Evolutionary conservation across 2,888 invertebrate species (phyloP), one percentile per base, ranked within the genome.

Genomic region (Tinea semifulvella): DNA sequence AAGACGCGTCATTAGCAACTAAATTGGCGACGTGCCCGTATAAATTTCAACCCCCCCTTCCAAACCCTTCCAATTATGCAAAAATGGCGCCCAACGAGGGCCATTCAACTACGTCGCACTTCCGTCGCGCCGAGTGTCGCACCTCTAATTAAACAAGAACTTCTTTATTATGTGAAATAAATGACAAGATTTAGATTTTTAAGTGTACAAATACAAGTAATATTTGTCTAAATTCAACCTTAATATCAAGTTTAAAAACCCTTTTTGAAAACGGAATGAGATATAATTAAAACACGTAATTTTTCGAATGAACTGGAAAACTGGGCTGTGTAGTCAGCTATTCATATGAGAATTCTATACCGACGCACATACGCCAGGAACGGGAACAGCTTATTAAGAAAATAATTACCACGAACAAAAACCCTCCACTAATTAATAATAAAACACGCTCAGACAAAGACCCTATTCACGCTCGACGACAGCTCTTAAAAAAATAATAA

Each of bases 311-410:
- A n/a, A n/a, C n/a, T n/a, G n/a, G n/a, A n/a, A n/a, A n/a, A n/a
- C n/a, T n/a, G n/a, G n/a, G n/a, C 11, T 7, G n/a, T 27, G 4
- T 27, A 27, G n/a, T 3, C 8, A 27, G 4, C 27, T 27, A 27
- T 27, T 27, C 27, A 27, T 27, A 27, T 27, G n/a, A 14, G 6
- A 31, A 31, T 13, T 2, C 31, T 14, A 31, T 31, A n/a, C n/a
- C n/a, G 60, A 70, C 68, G n/a, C 31, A 31, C 18, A 36, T 10
- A 36, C 18, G 18, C 18, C 2, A 36, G 18, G 36, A 36, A 36
- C 73, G 74, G 79, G 79, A 77, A 79, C 79, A 73, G 73, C 79
- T 79, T 79, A 80, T 79, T 80, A 79, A 75, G 75, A 79, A 76
- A 76, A 80, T 80, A 79, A 80, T 80, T 80, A 68, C 80, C 79